These are phyloP conservation scores for Epizoanthus fatuus DNA, from an alignment of 92 coral and sea anemone genomes.

Conservation along the genomic window DNA sequence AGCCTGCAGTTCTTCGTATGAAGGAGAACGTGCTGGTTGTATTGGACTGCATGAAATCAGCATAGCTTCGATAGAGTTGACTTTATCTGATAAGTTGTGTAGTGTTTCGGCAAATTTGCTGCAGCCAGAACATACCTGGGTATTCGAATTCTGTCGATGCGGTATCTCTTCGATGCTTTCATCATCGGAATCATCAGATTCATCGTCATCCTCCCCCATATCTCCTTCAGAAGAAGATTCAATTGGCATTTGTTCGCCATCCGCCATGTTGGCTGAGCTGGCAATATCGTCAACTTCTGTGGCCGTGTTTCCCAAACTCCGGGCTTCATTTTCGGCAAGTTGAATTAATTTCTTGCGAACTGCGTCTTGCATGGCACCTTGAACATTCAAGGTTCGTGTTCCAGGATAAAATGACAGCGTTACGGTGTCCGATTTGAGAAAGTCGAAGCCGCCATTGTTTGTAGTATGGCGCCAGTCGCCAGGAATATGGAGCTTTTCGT, in stretches of 20 bases:
- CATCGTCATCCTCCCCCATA: conserved; percentile 4
- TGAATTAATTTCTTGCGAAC: neutral
- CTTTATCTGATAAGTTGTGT: conserved; percentile 7
- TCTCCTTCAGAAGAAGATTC: neutral
- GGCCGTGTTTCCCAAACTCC: no score
- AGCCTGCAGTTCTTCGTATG: conserved; percentile 13
- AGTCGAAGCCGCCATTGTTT: conserved; percentile 42
- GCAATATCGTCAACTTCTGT: no score
- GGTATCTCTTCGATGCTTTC: conserved; percentile 12
- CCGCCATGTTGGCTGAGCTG: no score
- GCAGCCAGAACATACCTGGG: neutral
- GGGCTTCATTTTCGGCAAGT: no score
- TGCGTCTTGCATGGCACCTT: conserved; percentile 17
- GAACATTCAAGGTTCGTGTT: conserved; percentile 29
- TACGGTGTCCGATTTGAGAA: conserved; percentile 9
- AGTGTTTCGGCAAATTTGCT: neutral
- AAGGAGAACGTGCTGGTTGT: conserved; percentile 12
- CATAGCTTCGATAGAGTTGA: conserved; percentile 23
- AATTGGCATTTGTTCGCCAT: conserved; percentile 7
- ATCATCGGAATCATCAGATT: conserved; percentile 12
- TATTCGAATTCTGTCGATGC: neutral
- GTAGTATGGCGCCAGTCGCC: conserved; percentile 19
- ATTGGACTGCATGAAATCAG: conserved; percentile 7
- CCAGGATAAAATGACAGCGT: conserved; percentile 38
- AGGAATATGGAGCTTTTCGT: neutral